Conservation (phyloP, 2,113 vertebrate genomes). For the Epinephelus fuscoguttatus region DNA sequence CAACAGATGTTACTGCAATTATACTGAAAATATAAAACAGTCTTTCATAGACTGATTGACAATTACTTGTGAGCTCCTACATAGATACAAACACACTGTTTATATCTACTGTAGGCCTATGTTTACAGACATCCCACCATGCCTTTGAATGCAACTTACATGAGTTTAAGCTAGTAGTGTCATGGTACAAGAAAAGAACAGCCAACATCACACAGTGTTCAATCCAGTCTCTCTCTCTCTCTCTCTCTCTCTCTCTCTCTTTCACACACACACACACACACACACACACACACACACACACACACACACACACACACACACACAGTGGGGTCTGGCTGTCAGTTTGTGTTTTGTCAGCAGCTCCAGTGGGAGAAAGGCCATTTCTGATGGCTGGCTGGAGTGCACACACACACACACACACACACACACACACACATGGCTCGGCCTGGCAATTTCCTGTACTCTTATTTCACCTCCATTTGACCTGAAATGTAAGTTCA, state of each 20-base stretch:
- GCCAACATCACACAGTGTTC: constrained; percentile 23
- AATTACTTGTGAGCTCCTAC: neutral
- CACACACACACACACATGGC: constrained; percentile 28
- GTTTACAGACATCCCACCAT: neutral
- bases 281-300: constrained; percentile 30
- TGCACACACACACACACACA: constrained; percentile 15
- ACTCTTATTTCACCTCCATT: constrained; percentile 41
- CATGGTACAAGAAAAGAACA: constrained; percentile 18
- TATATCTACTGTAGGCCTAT: too few species aligned
- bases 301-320: constrained; percentile 32
- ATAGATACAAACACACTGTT: too few species aligned
- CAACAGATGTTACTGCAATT: too few species aligned
- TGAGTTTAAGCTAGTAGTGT: neutral
- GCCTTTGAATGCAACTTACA: neutral
- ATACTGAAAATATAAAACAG: too few species aligned
- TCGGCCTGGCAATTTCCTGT: neutral
- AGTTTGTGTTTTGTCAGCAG: constrained; percentile 78
- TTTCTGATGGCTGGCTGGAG: constrained; percentile 71
- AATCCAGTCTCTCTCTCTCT: neutral
- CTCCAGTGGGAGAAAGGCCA: constrained; percentile 76
- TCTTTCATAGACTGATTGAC: neutral
- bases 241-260: neutral
- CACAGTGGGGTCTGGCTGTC: constrained; percentile 68
- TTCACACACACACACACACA: constrained; percentile 17
- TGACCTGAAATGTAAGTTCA: constrained; percentile 35